Base-by-base conservation (phyloP, 2,113 vertebrate species). In the Dromas ardeola region DNA sequence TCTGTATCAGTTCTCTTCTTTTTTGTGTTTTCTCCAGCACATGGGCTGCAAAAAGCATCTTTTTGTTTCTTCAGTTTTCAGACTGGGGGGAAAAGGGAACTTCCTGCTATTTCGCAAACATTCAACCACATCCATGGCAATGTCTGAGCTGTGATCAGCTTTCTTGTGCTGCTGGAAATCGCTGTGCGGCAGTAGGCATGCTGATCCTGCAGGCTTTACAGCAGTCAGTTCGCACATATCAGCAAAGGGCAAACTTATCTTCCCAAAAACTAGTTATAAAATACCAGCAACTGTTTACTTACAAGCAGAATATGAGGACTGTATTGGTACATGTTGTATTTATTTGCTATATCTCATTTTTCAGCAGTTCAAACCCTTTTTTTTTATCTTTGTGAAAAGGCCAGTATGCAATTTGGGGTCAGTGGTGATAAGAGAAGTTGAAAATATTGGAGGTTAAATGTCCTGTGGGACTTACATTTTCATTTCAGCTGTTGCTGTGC, bases 401-500 rank as follows among this genome's bases (percentile, higher is more conserved):
- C 22, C 43, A 76, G 6, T 20, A 30, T 19, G 58, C 20, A 62
- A 11, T 82, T 30, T 62, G 11, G 10, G 43, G 34, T 76, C 66
- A 59, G 55, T n/a, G 22, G 25, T 85, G 81, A 73, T 90, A 95
- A 90, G 47, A 70, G 13, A 93, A 76, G 29, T 38, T 80, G 93
- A 85, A 77, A 91, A 77, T 85, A 73, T 42, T 77, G 45, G 82
- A 91, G 27, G 53, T 58, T 93, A 77, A 80, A 91, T 66, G 74
- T 94, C 84, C 55, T 63, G 53, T 59, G 81, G 95, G 81, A 59
- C 58, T 65, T 72, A 17, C 3, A 67, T 91, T 95, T 95, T 94
- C 58, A 73, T 93, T 94, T 96, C 71, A 95, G 58, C 81, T 93
- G 66, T 95, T 91, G 58, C 81, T 90, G 15, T 81, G 66, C 2